Evolutionary conservation across 1,140 invertebrate species (phyloP).

Genomic region (Trinorchestia longiramus): DNA sequence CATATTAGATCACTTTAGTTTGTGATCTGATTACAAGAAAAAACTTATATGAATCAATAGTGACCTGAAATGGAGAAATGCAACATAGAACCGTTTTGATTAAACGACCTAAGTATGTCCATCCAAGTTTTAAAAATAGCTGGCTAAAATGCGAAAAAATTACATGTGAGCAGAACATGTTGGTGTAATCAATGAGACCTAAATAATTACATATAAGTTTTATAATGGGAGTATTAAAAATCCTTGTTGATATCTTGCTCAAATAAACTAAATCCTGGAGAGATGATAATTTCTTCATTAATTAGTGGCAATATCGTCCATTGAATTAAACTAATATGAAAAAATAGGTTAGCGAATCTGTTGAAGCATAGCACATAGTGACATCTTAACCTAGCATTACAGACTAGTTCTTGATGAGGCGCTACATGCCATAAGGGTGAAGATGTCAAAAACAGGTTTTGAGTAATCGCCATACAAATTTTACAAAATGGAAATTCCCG

Average conservation of each 20-base stretch:
- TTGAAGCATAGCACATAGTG: background rate
- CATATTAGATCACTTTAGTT: too few relatives aligned
- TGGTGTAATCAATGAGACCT: too few relatives aligned
- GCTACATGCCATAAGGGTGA: too few relatives aligned
- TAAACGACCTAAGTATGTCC: background rate
- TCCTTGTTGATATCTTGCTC: background rate
- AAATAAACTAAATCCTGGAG: background rate
- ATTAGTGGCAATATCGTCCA: background rate
- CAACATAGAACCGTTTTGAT: background rate
- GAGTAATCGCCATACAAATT: too few relatives aligned
- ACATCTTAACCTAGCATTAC: background rate
- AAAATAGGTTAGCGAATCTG: background rate
- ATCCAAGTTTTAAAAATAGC: background rate
- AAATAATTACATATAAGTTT: too few relatives aligned
- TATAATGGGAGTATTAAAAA: background rate
- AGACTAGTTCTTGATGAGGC: background rate
- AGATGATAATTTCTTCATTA: background rate
- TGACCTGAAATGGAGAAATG: background rate
- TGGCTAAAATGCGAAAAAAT: background rate
- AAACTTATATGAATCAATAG: background rate
- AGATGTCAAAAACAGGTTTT: too few relatives aligned
- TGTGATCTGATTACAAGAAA: background rate
- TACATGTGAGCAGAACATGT: too few relatives aligned
- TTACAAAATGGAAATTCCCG: too few relatives aligned
- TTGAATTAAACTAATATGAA: background rate